Percentiles rank a stretch among this genome's conserved stretches.
phyloP scores from a whole-genome alignment of 2,113 vertebrate genomes.

The Rhinolophus sinicus region DNA sequence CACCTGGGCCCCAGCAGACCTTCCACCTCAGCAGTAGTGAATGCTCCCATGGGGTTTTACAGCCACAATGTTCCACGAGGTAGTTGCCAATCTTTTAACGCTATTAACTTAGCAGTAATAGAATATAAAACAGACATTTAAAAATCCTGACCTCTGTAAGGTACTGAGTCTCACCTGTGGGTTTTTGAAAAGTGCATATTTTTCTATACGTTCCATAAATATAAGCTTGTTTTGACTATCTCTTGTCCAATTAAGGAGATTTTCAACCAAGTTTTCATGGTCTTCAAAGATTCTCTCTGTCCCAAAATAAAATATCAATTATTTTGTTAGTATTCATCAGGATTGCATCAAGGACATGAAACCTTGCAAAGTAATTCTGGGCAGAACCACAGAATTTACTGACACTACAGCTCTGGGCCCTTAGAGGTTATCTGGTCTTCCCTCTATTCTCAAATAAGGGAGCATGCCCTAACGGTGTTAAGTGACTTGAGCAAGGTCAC shows the following conservation, averaged over 20 bases:
- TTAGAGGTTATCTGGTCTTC: not conserved
- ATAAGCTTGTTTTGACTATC: constrained; percentile 99
- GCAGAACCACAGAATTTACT: not conserved
- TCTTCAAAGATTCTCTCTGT: constrained; percentile 98
- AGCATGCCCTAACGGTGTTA: not conserved
- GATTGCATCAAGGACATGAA: constrained; percentile 20
- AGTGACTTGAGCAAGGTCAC: not conserved
- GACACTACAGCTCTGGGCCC: not conserved
- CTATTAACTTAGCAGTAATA: constrained; percentile 19
- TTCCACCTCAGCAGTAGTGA: not conserved
- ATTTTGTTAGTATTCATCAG: constrained; percentile 58
- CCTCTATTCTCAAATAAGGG: constrained; percentile 40
- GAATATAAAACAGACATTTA: not conserved
- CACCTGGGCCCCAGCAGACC: not conserved
- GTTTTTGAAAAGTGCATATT: constrained; percentile 98
- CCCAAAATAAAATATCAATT: constrained; percentile 59
- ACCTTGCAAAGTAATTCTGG: not conserved
- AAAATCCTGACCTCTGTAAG: not conserved
- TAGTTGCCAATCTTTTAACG: not conserved
- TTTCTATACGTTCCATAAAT: constrained; percentile 98
- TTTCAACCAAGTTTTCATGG: constrained; percentile 99
- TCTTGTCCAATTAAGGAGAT: constrained; percentile 98
- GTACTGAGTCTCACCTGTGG: constrained; percentile 90
- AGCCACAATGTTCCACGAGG: not conserved
- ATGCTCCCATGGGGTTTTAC: not conserved